Evolutionary conservation across 2,888 invertebrate species (phyloP).

Genomic region (Eupithecia subumbrata): DNA sequence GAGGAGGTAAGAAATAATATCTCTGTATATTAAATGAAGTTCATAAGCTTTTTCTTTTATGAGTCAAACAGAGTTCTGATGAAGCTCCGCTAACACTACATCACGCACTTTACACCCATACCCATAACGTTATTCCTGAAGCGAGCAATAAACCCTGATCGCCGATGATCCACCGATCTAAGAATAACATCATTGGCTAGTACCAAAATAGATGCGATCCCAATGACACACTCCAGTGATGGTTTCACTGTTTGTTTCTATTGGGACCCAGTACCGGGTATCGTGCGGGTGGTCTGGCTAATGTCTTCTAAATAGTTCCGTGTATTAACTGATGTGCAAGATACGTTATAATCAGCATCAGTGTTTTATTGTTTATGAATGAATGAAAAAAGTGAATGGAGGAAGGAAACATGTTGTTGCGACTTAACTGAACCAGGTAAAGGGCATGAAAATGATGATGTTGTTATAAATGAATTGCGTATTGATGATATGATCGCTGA

Average conservation of each 20-base stretch:
- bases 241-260: conserved; percentile 52
- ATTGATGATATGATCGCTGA: no score
- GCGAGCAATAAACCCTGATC: conserved; percentile 68
- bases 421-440: neutral
- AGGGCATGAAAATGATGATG: neutral
- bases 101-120: neutral
- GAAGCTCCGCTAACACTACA: neutral
- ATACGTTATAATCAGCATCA: neutral
- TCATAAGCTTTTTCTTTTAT: neutral
- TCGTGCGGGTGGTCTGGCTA: conserved; percentile 68
- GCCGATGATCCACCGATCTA: conserved; percentile 59
- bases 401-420: neutral
- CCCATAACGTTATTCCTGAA: conserved; percentile 22
- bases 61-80: neutral
- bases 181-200: conserved; percentile 52
- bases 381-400: neutral
- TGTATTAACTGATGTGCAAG: conserved; percentile 21
- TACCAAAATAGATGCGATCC: conserved; percentile 71
- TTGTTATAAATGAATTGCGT: neutral
- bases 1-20: neutral
- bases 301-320: conserved; percentile 50
- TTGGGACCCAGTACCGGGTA: conserved; percentile 60
- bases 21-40: neutral
- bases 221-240: conserved; percentile 74
- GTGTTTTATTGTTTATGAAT: neutral